These are phyloP conservation scores for Bombus turneri DNA, from an alignment of 1,140 invertebrate genomes.

Conservation along the genomic window DNA sequence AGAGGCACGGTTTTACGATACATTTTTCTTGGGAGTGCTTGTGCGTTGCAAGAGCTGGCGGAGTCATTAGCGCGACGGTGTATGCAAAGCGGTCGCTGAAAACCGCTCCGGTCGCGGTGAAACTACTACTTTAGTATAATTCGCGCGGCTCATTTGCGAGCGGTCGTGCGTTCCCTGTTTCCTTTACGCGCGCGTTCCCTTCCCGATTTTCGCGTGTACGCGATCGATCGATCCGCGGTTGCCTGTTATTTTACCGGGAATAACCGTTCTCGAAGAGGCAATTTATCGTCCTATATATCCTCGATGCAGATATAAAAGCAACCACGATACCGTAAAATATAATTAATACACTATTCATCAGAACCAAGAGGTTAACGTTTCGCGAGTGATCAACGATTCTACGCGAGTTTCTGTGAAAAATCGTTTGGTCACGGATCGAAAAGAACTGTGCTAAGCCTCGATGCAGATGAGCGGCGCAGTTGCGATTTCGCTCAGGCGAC, in stretches of 20 bases:
- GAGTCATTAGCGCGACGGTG: slow-evolving; percentile 43
- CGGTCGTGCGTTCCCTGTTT: slow-evolving; percentile 1
- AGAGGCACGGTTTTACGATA: slow-evolving; percentile 46
- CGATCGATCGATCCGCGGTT: background rate
- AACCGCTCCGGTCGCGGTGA: slow-evolving; percentile 39
- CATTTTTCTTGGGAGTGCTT: slow-evolving; percentile 35
- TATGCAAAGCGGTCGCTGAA: slow-evolving; percentile 60
- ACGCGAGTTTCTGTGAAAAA: background rate
- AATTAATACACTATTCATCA: background rate
- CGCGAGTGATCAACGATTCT: background rate
- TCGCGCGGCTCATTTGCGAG: slow-evolving; percentile 47
- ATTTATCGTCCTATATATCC: slow-evolving; percentile 22
- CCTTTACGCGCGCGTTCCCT: background rate
- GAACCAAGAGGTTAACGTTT: background rate
- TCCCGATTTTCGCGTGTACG: slow-evolving; percentile 19
- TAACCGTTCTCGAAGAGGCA: slow-evolving; percentile 14
- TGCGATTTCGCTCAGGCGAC: background rate
- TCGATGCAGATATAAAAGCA: background rate
- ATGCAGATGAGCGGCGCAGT: background rate
- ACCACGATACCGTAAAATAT: background rate
- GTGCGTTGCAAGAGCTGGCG: slow-evolving; percentile 26
- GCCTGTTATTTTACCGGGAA: slow-evolving; percentile 14
- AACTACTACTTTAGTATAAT: slow-evolving; percentile 41
- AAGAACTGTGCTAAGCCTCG: background rate
- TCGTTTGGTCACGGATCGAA: background rate